phyloP scores from a whole-genome alignment of 2,113 vertebrate genomes.

The Brienomyrus brachyistius region DNA sequence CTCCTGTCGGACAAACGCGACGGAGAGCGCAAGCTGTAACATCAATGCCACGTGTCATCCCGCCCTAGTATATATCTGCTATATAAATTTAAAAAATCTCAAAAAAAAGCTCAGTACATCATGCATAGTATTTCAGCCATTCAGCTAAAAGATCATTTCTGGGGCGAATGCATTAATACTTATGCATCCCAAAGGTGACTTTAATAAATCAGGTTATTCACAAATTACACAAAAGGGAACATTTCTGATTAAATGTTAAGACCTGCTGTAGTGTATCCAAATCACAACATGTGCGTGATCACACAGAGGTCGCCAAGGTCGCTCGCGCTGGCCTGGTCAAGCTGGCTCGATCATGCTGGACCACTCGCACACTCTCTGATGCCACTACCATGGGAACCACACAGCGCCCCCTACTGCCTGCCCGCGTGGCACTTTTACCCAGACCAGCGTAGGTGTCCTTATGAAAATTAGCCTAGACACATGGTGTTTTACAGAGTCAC shows the following conservation, averaged over 20 bases:
- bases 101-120: background rate
- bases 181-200: background rate
- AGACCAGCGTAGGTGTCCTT: background rate
- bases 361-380: background rate
- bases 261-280: background rate
- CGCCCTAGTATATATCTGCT: background rate
- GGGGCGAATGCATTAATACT: background rate
- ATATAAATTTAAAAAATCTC: background rate
- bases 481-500: background rate
- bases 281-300: background rate
- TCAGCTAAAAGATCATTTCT: background rate
- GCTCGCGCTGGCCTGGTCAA: background rate
- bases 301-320: background rate
- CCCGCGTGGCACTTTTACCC: background rate
- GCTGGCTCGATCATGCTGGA: background rate
- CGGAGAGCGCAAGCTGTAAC: background rate
- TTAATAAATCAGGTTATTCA: background rate
- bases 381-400: background rate
- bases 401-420: background rate
- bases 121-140: background rate
- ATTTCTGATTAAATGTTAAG: background rate
- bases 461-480: background rate
- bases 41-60: background rate
- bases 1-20: conserved; percentile 64
- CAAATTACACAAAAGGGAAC: background rate